These are phyloP conservation scores for Pavo muticus DNA, from an alignment of 2,113 vertebrate species.

Conservation along the genomic window DNA sequence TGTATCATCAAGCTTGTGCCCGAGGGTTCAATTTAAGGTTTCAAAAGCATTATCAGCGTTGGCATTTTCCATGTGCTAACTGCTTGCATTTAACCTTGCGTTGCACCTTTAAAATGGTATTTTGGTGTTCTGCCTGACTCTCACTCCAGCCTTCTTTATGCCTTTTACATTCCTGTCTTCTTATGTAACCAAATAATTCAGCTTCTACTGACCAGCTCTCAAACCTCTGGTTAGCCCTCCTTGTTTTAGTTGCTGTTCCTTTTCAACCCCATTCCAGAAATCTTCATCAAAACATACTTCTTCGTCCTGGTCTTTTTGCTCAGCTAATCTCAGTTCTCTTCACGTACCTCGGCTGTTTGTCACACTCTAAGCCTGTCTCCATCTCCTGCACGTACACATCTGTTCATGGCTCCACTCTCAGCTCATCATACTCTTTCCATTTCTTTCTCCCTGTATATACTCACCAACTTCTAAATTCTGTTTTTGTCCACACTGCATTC, in stretches of 20 bases:
- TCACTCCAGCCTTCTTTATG: not conserved
- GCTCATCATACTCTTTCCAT: not conserved
- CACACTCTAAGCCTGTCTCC: not conserved
- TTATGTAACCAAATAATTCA: not conserved
- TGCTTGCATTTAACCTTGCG: not conserved
- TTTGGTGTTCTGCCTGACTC: not conserved
- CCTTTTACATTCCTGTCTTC: not conserved
- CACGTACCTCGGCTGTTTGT: not conserved
- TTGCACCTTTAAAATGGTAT: not conserved
- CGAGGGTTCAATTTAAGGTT: slow-evolving; percentile 10
- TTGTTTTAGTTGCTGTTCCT: not conserved
- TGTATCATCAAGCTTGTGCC: not conserved
- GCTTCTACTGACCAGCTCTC: not conserved
- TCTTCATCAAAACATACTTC: not conserved
- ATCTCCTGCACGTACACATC: not conserved
- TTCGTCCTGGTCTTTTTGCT: not conserved
- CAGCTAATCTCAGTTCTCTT: not conserved
- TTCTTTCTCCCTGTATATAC: not conserved
- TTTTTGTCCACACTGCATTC: not conserved
- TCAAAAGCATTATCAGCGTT: not conserved
- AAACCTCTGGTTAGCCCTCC: not conserved
- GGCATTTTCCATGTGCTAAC: not conserved
- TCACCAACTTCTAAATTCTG: not conserved
- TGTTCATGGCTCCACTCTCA: not conserved
- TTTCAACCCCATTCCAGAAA: not conserved